phyloP scores from a whole-genome alignment of 2,888 invertebrate genomes.

The Andrena bucephala region DNA sequence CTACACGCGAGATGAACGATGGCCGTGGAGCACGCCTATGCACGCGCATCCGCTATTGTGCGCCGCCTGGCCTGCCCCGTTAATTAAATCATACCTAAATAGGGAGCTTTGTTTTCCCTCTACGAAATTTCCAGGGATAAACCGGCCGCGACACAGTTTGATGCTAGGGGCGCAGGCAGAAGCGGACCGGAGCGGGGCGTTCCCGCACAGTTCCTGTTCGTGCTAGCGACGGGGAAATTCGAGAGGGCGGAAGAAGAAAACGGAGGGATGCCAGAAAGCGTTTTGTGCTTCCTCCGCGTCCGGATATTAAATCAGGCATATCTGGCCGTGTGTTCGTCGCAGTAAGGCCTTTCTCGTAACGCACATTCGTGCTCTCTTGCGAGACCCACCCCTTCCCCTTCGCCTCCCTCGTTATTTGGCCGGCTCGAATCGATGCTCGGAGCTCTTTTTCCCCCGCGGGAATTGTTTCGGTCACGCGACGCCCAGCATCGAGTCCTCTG shows the following conservation, averaged over 20 bases:
- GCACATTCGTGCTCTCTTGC: too few relatives aligned
- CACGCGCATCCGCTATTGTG: constrained; percentile 51
- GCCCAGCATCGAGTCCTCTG: not conserved
- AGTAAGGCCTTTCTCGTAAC: too few relatives aligned
- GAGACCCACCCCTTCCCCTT: not conserved
- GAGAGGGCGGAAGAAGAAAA: not conserved
- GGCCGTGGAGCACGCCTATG: constrained; percentile 44
- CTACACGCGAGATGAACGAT: constrained; percentile 56
- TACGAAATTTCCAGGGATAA: constrained; percentile 44
- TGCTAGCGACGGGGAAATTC: not conserved
- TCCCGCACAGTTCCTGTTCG: not conserved
- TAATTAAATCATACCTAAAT: constrained; percentile 68
- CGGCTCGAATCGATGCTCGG: not conserved
- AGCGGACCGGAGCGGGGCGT: constrained; percentile 1
- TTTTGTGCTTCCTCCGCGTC: not conserved
- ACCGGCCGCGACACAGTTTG: constrained; percentile 38
- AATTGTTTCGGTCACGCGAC: not conserved
- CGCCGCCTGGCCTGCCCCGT: constrained; percentile 42
- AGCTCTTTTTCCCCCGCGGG: not conserved
- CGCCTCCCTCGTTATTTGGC: not conserved
- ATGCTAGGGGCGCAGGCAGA: not conserved
- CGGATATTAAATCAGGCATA: not conserved
- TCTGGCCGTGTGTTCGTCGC: not conserved
- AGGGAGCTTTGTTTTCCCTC: constrained; percentile 62
- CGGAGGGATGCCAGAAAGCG: not conserved